phyloP scores from a whole-genome alignment of 2,888 invertebrate species.

The Mylabris sibirica region DNA sequence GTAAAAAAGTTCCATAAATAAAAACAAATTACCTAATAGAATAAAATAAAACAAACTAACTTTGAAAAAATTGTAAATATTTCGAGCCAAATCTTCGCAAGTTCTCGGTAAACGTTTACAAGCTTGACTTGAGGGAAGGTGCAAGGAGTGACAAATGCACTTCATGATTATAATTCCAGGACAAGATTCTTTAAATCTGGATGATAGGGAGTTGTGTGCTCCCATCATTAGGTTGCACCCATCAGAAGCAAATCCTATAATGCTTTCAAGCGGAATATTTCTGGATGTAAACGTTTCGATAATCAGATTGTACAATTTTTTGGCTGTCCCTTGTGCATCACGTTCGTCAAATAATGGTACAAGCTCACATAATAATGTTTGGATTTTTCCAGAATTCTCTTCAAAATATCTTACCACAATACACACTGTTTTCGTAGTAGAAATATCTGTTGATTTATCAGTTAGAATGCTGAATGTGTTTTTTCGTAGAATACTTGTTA shows the following conservation, averaged over 20 bases:
- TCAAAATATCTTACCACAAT: slow-evolving; percentile 22
- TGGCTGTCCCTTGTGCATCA: slow-evolving; percentile 1
- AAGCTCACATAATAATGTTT: slow-evolving; percentile 13
- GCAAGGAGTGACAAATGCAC: slow-evolving; percentile 50
- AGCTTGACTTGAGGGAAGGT: slow-evolving; percentile 35
- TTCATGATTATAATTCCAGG: slow-evolving; percentile 48
- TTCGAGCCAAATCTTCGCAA: slow-evolving; percentile 15
- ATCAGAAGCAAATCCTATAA: slow-evolving; percentile 51
- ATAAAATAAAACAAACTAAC: too few relatives aligned
- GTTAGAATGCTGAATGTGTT: slow-evolving; percentile 19
- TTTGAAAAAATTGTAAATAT: slow-evolving; percentile 14
- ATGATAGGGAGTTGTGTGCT: slow-evolving; percentile 46
- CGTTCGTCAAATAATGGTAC: background rate
- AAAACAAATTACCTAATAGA: too few relatives aligned
- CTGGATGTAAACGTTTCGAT: slow-evolving; percentile 38
- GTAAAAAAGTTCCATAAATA: too few relatives aligned
- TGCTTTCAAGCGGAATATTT: slow-evolving; percentile 45
- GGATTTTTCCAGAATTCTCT: slow-evolving; percentile 42
- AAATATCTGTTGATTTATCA: slow-evolving; percentile 23
- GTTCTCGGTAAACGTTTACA: slow-evolving; percentile 20
- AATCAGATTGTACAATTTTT: background rate
- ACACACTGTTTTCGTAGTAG: slow-evolving; percentile 6
- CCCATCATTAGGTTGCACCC: slow-evolving; percentile 52
- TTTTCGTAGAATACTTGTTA: background rate
- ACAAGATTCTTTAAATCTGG: slow-evolving; percentile 41